Percentiles rank a stretch among this genome's conserved stretches.
These are phyloP conservation scores for Cyanoliseus patagonus DNA, from an alignment of 2,113 vertebrate genomes.

Conservation along the genomic window DNA sequence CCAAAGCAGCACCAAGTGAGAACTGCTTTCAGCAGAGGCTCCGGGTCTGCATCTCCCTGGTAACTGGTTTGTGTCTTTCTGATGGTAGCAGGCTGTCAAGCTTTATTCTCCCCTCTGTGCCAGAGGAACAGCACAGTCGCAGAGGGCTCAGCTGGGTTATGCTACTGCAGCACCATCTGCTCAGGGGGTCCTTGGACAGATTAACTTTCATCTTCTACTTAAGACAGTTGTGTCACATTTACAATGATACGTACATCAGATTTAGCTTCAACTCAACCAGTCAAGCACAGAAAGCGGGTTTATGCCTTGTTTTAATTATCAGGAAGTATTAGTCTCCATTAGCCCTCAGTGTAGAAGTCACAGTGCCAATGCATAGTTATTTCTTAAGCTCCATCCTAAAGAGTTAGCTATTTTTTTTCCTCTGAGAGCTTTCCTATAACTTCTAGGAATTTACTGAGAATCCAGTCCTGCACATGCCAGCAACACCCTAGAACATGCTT, in stretches of 20 bases:
- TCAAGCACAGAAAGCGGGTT: neutral
- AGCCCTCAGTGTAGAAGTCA: neutral
- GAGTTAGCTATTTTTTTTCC: neutral
- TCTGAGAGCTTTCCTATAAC: neutral
- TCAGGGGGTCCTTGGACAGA: neutral
- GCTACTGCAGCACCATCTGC: neutral
- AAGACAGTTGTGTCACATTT: neutral
- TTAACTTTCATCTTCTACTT: neutral
- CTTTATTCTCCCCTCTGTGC: neutral
- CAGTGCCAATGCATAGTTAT: rapidly evolving
- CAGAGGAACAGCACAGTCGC: neutral
- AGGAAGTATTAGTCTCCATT: too few species aligned
- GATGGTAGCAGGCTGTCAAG: neutral
- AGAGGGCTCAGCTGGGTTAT: neutral
- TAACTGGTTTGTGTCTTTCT: neutral
- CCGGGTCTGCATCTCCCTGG: neutral
- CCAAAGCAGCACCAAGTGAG: neutral
- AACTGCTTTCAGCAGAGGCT: neutral
- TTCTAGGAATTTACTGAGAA: neutral
- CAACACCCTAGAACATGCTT: neutral
- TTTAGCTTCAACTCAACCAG: neutral
- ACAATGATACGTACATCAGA: neutral
- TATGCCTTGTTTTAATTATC: neutral
- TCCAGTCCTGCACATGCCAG: neutral
- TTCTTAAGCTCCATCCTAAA: neutral